Base-by-base conservation (phyloP, 2,797 vertebrate genomes). In the Eleutherodactylus coqui region DNA sequence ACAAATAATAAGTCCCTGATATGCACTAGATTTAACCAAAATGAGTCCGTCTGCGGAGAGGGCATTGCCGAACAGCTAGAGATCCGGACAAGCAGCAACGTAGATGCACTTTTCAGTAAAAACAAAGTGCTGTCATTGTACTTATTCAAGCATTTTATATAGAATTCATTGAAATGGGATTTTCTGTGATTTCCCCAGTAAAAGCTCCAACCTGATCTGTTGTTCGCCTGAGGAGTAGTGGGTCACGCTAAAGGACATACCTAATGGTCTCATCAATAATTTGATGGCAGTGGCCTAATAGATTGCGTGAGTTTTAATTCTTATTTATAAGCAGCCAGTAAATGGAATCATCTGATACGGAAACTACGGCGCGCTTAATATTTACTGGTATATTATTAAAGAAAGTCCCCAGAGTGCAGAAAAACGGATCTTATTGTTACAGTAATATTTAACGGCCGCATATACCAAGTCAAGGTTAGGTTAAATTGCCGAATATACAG, bases 181-280 rank as follows among this genome's bases (percentile, higher is more conserved):
- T 76, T 76, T 76, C 47, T 76, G 19, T 75, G 32, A 55, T 77
- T 77, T 77, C 17, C 19, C 7, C 45, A 83, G 36, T 87, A 77
- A 75, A 70, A 62, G 29, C 60, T 55, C 45, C 77, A 34, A 17
- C 36, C 36, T 72, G 72, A 36, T 82, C 79, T 67, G 85, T 78
- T 72, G 53, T 86, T 78, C 77, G 51, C 60, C 51, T 72, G 49
- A 43, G 41, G 79, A 76, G 34, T 34, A 79, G 38, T 55, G 80
- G 85, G 86, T 92, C 91, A 90, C 70, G 88, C 43, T 88, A 90
- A 92, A 91, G 87, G 91, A 84, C 82, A 90, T 86, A 92, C 87
- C 87, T 84, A 72, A 87, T n/a, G 86, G 88, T 79, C 79, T 91
- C 87, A 85, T 91, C 88, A 81, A 89, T 90, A 88, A 70, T 21